Evolutionary conservation across 2,888 invertebrate genomes (phyloP), one percentile per base, ranked within the genome.

Genomic region (Cheilosia vulpina): DNA sequence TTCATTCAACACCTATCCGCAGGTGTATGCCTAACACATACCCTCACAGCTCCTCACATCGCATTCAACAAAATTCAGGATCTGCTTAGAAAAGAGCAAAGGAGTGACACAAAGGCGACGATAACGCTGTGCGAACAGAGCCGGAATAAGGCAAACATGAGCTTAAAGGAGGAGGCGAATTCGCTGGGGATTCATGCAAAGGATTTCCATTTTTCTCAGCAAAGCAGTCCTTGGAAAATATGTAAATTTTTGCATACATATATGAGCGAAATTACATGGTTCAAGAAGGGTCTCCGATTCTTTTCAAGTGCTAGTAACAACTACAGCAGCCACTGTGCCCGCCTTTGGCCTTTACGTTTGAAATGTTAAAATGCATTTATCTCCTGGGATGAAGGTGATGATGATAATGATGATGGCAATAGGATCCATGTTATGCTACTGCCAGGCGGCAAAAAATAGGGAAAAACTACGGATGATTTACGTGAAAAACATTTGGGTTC

Each of bases 301-400:
- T 55, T 50, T 76, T 81, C 31, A n/a, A 65, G 57, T 72, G 57
- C 58, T 57, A 57, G 65, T 65, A 69, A 63, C 55, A 62, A 78
- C 65, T 71, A 82, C 63, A 52, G 41, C 63, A 52, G 41, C 63
- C 52, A 71, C 17, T 47, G 66, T 62, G 62, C 55, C 62, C 71
- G 85, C 81, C 85, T 85, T 75, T 85, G 72, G 85, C 85, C 85
- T 81, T 80, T 62, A 72, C 85, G 76, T 85, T 81, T 76, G 81
- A 81, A 81, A 85, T 85, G 80, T 81, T 85, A 76, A 85, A 85
- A 85, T 85, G 85, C 85, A 85, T 85, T 85, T 85, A 85, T 85
- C 85, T 85, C 85, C 66, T 62, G 85, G 85, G 85, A 85, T 76
- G 72, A 81, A 81, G 81, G 72, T 65, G 80, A 76, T 71, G 85